Evolutionary conservation across 2,888 invertebrate genomes (phyloP).

Genomic region (Sylvicola cinctus): DNA sequence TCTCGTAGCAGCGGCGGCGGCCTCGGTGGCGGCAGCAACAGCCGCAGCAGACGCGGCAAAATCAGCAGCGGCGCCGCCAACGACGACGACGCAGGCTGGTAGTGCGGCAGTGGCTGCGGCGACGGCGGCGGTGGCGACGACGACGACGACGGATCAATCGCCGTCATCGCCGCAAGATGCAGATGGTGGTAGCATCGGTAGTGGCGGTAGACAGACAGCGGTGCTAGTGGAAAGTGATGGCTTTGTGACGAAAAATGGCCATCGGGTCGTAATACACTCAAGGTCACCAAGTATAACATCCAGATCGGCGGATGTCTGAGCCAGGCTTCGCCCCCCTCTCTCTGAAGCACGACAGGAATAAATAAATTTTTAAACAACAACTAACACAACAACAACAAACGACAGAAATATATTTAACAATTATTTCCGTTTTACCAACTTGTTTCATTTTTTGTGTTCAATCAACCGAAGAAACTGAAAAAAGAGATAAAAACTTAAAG

Average conservation of each 20-base stretch:
- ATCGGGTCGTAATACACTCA: constrained; percentile 77
- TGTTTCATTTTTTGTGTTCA: not conserved
- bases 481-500: not conserved
- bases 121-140: constrained; percentile 7
- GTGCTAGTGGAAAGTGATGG: constrained; percentile 71
- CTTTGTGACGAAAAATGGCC: constrained; percentile 66
- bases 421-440: not conserved
- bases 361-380: constrained; percentile 4
- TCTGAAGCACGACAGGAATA: constrained; percentile 28
- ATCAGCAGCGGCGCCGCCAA: too few relatives aligned
- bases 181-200: constrained; percentile 16
- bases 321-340: constrained; percentile 53
- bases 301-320: constrained; percentile 69
- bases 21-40: too few relatives aligned
- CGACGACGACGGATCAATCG: constrained; percentile 8
- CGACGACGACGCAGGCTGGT: too few relatives aligned
- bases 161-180: constrained; percentile 9
- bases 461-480: not conserved
- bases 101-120: constrained; percentile 9
- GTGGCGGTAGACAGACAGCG: constrained; percentile 44
- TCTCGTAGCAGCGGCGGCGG: too few relatives aligned
- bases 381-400: not conserved
- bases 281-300: constrained; percentile 72
- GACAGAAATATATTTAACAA: not conserved
- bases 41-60: not conserved